Conservation (phyloP, 2,797 vertebrate genomes). For the Aselliscus stoliczkanus region DNA sequence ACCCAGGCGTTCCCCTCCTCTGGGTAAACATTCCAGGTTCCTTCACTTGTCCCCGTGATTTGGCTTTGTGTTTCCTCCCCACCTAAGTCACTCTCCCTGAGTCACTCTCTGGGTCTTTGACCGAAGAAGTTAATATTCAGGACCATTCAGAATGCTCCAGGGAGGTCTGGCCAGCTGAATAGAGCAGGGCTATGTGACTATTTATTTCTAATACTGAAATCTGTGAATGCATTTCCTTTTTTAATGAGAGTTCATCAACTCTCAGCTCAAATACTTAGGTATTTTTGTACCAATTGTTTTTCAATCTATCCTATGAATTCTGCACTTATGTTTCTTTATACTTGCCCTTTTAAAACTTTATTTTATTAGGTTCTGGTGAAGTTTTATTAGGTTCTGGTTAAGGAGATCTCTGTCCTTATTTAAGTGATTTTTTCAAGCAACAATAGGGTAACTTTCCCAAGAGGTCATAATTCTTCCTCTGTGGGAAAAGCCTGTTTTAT, state of each 20-base stretch:
- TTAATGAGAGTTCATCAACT: neutral
- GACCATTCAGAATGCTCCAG: neutral
- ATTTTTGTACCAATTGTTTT: neutral
- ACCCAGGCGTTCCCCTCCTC: neutral
- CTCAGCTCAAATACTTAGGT: neutral
- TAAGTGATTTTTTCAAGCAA: constrained; percentile 7
- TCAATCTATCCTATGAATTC: neutral
- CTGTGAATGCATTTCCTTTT: neutral
- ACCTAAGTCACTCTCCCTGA: neutral
- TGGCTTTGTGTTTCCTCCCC: neutral
- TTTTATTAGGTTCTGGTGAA: neutral
- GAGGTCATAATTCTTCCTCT: neutral
- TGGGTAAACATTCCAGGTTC: too few relatives aligned
- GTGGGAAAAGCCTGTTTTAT: neutral
- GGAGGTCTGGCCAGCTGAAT: neutral
- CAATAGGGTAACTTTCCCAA: neutral
- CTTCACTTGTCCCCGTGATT: neutral
- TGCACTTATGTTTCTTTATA: neutral
- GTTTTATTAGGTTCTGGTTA: neutral
- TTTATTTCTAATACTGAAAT: neutral
- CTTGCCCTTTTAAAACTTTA: neutral
- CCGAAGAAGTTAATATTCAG: neutral
- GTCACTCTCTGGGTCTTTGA: neutral
- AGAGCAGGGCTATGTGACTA: neutral
- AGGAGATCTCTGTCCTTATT: neutral